Percentiles rank a stretch among this genome's conserved stretches.
Evolutionary conservation across 1,140 invertebrate species (phyloP).

Genomic region (Leucophenga varia): DNA sequence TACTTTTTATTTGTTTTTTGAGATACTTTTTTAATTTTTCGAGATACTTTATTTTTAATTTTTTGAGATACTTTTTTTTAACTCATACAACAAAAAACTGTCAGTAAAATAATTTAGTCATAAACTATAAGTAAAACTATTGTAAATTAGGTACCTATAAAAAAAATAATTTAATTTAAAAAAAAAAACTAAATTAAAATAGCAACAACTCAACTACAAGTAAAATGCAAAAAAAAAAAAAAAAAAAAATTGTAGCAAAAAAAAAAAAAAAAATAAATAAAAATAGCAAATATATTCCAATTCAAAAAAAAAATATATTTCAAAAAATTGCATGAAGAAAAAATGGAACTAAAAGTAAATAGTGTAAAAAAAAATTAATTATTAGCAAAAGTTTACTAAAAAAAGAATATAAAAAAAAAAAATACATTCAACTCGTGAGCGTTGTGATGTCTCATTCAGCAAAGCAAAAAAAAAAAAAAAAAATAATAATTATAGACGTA

Average conservation of each 20-base stretch:
- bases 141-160: slow-evolving; percentile 56
- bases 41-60: background rate
- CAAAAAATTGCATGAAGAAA: background rate
- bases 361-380: slow-evolving; percentile 31
- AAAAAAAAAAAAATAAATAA: slow-evolving; percentile 16
- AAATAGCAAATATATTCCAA: slow-evolving; percentile 22
- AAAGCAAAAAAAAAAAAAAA: too few species aligned
- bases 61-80: background rate
- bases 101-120: background rate
- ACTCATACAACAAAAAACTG: background rate
- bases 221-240: slow-evolving; percentile 14
- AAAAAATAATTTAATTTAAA: slow-evolving; percentile 17
- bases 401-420: slow-evolving; percentile 8
- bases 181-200: background rate
- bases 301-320: slow-evolving; percentile 20
- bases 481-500: too few species aligned
- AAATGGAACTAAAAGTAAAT: slow-evolving; percentile 43
- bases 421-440: slow-evolving; percentile 1
- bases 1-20: too few species aligned
- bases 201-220: background rate
- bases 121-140: slow-evolving; percentile 30
- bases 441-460: slow-evolving; percentile 11
- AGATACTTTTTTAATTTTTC: slow-evolving; percentile 3
- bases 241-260: slow-evolving; percentile 17
- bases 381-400: slow-evolving; percentile 1